Conservation (phyloP, 2,797 vertebrate genomes). For the Halcyon leucocephala region DNA sequence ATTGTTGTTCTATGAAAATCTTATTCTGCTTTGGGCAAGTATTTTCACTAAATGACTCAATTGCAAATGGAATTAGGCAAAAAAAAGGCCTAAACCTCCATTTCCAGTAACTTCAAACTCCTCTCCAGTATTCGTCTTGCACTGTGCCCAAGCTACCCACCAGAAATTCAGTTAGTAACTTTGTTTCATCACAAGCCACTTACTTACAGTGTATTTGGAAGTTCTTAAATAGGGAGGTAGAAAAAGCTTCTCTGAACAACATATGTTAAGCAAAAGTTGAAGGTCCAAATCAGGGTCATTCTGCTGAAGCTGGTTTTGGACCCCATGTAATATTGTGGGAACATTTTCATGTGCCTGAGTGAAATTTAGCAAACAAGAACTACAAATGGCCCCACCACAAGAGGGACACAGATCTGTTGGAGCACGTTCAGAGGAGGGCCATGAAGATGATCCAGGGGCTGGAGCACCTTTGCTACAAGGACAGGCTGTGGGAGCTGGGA, state of each 20-base stretch:
- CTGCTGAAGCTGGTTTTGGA: neutral
- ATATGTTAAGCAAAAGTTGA: neutral
- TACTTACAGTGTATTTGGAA: neutral
- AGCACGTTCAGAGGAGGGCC: too few species aligned
- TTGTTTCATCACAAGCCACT: neutral
- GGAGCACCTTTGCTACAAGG: too few species aligned
- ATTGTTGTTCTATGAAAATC: neutral
- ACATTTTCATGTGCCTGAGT: neutral
- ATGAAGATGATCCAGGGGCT: too few species aligned
- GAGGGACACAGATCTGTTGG: too few species aligned
- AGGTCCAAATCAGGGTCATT: neutral
- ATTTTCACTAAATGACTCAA: neutral
- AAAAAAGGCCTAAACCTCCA: neutral
- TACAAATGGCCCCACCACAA: neutral
- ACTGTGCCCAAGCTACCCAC: neutral
- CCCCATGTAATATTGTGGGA: neutral
- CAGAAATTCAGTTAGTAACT: neutral
- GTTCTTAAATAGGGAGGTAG: neutral
- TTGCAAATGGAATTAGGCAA: neutral
- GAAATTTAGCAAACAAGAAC: neutral
- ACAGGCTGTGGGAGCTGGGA: too few species aligned
- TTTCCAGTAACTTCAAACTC: neutral
- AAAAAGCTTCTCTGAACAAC: neutral
- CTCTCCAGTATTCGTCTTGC: neutral
- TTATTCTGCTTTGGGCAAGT: neutral